Conservation (phyloP, 30 jellyfish, hydroid and myxozoan genomes). For the Rhopilema esculentum region DNA sequence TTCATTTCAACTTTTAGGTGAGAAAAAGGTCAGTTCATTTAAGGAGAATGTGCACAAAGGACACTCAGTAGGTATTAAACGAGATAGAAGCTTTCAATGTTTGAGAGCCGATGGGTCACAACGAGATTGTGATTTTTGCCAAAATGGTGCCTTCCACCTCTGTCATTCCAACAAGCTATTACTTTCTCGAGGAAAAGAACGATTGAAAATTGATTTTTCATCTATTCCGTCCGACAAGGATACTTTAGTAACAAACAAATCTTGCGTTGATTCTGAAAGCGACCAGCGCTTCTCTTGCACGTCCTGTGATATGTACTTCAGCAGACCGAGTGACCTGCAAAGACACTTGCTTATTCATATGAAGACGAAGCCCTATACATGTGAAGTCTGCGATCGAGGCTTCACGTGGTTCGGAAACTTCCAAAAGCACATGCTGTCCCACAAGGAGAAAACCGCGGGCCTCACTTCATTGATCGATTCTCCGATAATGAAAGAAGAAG, state of each 20-base stretch:
- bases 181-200: background rate
- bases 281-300: conserved; percentile 48
- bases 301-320: conserved; percentile 62
- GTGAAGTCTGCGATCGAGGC: conserved; percentile 89
- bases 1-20: background rate
- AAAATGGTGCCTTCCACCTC: background rate
- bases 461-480: conserved; percentile 36
- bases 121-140: background rate
- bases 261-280: background rate
- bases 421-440: conserved; percentile 89
- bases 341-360: conserved; percentile 73
- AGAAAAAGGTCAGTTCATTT: background rate
- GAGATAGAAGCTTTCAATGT: background rate
- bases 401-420: conserved; percentile 97
- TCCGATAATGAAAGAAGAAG: conserved; percentile 71
- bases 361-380: conserved; percentile 74
- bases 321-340: conserved; percentile 72
- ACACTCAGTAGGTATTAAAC: background rate
- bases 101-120: background rate
- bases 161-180: background rate
- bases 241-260: background rate
- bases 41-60: background rate
- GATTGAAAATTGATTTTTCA: background rate
- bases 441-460: conserved; percentile 48
- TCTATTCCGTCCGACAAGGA: background rate